Evolutionary conservation across 2,797 vertebrate species (phyloP).

Genomic region (Threskiornis aethiopicus): DNA sequence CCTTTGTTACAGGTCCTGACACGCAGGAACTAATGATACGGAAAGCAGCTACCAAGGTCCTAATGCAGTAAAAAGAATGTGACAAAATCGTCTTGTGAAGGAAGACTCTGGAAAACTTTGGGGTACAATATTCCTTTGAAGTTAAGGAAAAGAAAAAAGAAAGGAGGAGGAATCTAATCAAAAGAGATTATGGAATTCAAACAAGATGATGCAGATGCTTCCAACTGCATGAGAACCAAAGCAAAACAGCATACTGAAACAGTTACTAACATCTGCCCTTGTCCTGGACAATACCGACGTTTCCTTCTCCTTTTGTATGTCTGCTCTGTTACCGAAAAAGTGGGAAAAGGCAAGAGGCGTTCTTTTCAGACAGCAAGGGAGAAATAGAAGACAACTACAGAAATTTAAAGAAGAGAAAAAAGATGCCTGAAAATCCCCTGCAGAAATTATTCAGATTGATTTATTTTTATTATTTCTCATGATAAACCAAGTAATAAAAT

Average conservation of each 20-base stretch:
- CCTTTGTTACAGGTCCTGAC: not conserved
- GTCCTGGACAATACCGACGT: accelerated
- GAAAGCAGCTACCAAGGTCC: not conserved
- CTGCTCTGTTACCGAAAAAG: not conserved
- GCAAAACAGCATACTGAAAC: not conserved
- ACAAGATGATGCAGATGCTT: not conserved
- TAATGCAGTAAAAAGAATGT: not conserved
- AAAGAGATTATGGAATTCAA: not conserved
- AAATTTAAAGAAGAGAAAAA: not conserved
- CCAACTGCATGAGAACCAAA: not conserved
- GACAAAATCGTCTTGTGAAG: not conserved
- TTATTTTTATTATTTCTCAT: not conserved
- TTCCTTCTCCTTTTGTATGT: not conserved
- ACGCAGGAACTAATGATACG: accelerated
- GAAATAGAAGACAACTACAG: not conserved
- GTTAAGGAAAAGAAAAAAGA: not conserved
- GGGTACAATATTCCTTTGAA: not conserved
- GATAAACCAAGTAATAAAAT: not conserved
- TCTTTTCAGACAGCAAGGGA: not conserved
- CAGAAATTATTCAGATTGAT: not conserved
- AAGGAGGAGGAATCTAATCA: not conserved
- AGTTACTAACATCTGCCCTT: not conserved
- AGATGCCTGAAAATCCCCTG: not conserved
- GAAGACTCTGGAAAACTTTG: not conserved
- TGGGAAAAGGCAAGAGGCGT: not conserved